phyloP scores from a whole-genome alignment of 2,888 invertebrate genomes.

The Sminthurinus aureus region DNA sequence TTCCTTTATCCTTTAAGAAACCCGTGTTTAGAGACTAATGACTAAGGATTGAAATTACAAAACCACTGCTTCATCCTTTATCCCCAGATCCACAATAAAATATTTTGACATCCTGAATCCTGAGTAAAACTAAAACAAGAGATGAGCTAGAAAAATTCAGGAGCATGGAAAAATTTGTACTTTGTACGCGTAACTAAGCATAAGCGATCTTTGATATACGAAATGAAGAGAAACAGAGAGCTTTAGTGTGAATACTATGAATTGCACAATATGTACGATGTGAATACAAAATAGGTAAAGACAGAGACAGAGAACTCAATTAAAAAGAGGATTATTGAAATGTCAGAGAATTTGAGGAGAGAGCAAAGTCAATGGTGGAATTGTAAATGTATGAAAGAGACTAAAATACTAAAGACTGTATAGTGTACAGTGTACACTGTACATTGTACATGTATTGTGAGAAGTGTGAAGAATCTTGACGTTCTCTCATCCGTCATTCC shows the following conservation, averaged over 20 bases:
- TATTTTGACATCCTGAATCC: too few relatives aligned
- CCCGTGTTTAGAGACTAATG: too few relatives aligned
- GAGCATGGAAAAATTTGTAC: too few relatives aligned
- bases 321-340: constrained; percentile 39
- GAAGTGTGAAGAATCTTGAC: constrained; percentile 26
- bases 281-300: background rate
- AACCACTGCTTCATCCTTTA: too few relatives aligned
- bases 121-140: background rate
- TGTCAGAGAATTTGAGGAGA: constrained; percentile 28
- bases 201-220: background rate
- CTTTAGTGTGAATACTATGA: background rate
- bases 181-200: background rate
- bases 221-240: background rate
- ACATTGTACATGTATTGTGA: background rate
- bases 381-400: constrained; percentile 24
- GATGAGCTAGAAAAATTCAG: background rate
- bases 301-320: constrained; percentile 32
- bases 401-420: background rate
- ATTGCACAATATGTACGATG: too few relatives aligned
- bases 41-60: too few relatives aligned
- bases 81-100: too few relatives aligned
- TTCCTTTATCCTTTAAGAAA: too few relatives aligned
- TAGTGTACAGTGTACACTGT: background rate
- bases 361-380: constrained; percentile 30
- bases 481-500: background rate